These are phyloP conservation scores for Yponomeuta plumbellus DNA, from an alignment of 2,888 invertebrate species.

Conservation along the genomic window DNA sequence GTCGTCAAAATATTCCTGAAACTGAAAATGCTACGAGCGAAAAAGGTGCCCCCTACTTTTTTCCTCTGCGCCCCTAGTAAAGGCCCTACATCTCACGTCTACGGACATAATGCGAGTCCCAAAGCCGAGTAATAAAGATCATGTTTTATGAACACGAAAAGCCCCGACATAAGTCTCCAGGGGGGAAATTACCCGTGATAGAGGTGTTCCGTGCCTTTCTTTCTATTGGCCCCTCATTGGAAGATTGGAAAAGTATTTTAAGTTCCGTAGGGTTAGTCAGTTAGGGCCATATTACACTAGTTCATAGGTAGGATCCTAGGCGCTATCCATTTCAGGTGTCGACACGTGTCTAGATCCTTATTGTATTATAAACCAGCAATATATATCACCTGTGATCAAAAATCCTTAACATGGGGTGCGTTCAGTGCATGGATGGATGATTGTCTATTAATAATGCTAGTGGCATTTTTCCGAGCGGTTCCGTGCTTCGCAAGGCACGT, in stretches of 20 bases:
- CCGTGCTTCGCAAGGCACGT: no score
- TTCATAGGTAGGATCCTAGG: no score
- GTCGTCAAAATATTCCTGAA: neutral
- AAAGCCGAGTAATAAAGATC: conserved; percentile 47
- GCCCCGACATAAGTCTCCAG: conserved; percentile 4
- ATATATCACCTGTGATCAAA: no score
- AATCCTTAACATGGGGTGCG: no score
- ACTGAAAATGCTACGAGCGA: neutral
- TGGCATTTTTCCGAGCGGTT: no score
- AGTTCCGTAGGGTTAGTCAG: neutral
- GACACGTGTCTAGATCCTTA: no score
- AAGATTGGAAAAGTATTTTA: neutral
- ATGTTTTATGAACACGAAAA: conserved; percentile 44
- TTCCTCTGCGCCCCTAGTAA: no score
- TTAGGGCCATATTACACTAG: neutral
- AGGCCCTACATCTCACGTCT: neutral
- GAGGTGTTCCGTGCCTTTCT: conserved; percentile 1
- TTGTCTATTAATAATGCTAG: no score
- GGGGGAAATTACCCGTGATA: conserved; percentile 6
- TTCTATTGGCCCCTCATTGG: neutral
- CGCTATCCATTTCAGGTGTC: no score
- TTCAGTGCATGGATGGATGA: no score
- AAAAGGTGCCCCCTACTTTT: conserved; percentile 1
- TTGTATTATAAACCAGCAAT: no score
- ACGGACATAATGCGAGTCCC: conserved; percentile 21